These are phyloP conservation scores for Machimus atricapillus DNA, from an alignment of 2,888 invertebrate genomes.

Conservation along the genomic window DNA sequence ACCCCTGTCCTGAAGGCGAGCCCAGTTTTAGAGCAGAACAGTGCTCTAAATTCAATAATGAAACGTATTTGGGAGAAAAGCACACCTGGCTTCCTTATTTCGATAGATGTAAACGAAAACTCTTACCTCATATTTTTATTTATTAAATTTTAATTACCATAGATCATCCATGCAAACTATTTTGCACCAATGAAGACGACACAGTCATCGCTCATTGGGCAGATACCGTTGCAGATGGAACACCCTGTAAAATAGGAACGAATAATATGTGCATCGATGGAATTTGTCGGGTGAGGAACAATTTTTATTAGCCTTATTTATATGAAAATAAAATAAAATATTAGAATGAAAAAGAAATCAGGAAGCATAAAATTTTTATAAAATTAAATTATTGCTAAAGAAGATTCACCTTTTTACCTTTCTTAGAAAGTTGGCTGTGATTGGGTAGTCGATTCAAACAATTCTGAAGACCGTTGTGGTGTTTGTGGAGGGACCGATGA, in stretches of 20 bases:
- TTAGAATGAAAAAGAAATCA: neutral
- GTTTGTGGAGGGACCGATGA: conserved; percentile 85
- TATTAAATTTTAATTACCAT: conserved; percentile 47
- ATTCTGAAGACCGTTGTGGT: conserved; percentile 84
- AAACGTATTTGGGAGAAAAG: conserved; percentile 72
- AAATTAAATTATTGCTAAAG: neutral
- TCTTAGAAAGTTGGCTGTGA: conserved; percentile 86
- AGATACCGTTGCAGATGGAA: conserved; percentile 81
- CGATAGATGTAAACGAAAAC: conserved; percentile 68
- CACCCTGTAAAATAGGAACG: conserved; percentile 81
- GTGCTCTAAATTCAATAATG: conserved; percentile 75
- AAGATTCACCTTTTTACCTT: neutral
- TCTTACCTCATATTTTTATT: neutral
- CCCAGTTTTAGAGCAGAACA: conserved; percentile 79
- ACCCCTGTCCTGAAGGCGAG: conserved; percentile 73
- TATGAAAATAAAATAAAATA: neutral
- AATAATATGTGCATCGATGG: conserved; percentile 86
- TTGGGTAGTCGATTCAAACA: conserved; percentile 82
- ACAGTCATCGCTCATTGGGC: conserved; percentile 77
- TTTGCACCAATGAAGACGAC: conserved; percentile 79
- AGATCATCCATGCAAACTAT: conserved; percentile 82
- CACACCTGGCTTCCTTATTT: conserved; percentile 78
- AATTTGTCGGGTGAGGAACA: conserved; percentile 69
- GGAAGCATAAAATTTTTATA: conserved; percentile 45
- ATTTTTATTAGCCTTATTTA: neutral